phyloP scores from a whole-genome alignment of 2,113 vertebrate genomes.

The Scatophagus argus region DNA sequence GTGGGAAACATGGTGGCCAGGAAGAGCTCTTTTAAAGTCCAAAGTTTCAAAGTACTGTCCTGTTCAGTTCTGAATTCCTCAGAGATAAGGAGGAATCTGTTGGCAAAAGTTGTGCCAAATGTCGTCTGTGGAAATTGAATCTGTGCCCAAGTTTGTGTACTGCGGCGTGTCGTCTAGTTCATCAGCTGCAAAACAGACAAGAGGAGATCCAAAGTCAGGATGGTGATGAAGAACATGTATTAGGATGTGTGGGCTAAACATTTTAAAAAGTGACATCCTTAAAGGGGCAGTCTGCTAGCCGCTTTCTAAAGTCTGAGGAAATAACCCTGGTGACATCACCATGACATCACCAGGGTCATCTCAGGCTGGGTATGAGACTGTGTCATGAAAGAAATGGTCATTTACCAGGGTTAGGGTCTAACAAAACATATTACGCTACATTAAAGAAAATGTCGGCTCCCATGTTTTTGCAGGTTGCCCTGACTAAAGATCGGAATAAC shows the following conservation, averaged over 20 bases:
- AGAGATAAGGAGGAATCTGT: rapidly evolving
- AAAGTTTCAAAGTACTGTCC: slow-evolving; percentile 33
- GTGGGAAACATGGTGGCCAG: neutral
- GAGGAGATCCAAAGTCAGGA: slow-evolving; percentile 20
- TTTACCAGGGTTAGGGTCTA: neutral
- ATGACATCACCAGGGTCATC: neutral
- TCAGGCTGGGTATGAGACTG: neutral
- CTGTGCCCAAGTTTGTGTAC: slow-evolving; percentile 61
- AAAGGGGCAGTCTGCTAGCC: neutral
- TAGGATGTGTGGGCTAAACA: neutral
- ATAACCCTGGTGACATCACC: neutral
- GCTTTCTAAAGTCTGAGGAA: too few relatives aligned
- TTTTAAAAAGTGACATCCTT: neutral
- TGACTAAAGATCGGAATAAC: neutral
- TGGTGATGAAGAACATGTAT: neutral
- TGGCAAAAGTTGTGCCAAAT: slow-evolving; percentile 7
- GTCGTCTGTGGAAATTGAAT: neutral
- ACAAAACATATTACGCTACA: neutral
- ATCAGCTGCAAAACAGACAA: slow-evolving; percentile 42
- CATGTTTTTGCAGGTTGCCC: neutral
- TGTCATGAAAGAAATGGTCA: neutral
- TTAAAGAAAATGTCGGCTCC: neutral
- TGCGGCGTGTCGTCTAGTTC: slow-evolving; percentile 48
- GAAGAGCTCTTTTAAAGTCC: slow-evolving; percentile 40
- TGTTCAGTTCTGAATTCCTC: neutral